phyloP scores from a whole-genome alignment of 2,797 vertebrate species.

The Halcyon smyrnensis region DNA sequence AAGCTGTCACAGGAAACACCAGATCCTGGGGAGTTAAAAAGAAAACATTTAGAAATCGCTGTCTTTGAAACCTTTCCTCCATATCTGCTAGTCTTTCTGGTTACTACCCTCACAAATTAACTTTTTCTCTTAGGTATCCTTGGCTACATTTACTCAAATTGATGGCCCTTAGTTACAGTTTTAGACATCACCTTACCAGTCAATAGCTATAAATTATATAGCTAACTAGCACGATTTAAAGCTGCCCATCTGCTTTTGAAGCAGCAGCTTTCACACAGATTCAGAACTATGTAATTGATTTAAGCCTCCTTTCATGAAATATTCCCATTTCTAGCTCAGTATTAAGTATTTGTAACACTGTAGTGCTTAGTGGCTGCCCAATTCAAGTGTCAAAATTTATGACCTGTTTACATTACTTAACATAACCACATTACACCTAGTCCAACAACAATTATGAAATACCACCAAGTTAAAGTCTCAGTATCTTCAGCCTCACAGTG shows the following conservation, averaged over 20 bases:
- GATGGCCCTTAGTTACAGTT: constrained; percentile 11
- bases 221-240: constrained; percentile 19
- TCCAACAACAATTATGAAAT: constrained; percentile 51
- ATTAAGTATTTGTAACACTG: not conserved
- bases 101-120: constrained; percentile 32
- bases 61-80: constrained; percentile 30
- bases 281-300: not conserved
- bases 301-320: not conserved
- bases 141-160: constrained; percentile 22
- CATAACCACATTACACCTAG: constrained; percentile 38
- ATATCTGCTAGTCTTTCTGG: not conserved
- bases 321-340: not conserved
- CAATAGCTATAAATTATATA: constrained; percentile 3
- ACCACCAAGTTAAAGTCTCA: constrained; percentile 55
- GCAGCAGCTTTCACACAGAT: not conserved
- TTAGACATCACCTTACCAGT: not conserved
- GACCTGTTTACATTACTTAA: constrained; percentile 39
- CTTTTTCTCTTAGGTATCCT: constrained; percentile 26
- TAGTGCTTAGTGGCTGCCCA: not conserved
- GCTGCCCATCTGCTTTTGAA: constrained; percentile 30
- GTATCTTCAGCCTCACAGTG: constrained; percentile 55
- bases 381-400: not conserved
- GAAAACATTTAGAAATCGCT: constrained; percentile 16
- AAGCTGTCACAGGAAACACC: constrained; percentile 24
- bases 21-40: constrained; percentile 33